Percentiles rank a stretch among this genome's conserved stretches.
phyloP scores from a whole-genome alignment of 2,888 invertebrate genomes.

The Argyresthia goedartella region DNA sequence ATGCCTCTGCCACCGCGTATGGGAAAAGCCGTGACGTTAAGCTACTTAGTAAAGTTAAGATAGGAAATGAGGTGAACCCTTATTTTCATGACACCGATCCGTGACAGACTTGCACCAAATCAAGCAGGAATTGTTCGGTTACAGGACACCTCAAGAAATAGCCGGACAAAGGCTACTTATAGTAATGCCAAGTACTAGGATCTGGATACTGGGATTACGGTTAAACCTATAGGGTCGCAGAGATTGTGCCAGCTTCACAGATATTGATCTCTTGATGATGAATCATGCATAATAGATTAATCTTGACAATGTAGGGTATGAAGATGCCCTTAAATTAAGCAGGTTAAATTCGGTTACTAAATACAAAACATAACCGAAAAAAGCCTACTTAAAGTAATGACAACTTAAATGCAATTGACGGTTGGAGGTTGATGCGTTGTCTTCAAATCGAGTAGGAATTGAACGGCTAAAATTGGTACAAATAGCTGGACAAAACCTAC shows the following conservation, averaged over 20 bases:
- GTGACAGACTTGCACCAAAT: background rate
- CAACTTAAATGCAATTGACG: background rate
- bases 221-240: too few species aligned
- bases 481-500: slow-evolving; percentile 20
- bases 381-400: slow-evolving; percentile 17
- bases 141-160: slow-evolving; percentile 7
- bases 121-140: slow-evolving; percentile 6
- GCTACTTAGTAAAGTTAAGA: background rate
- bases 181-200: background rate
- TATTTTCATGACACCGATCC: background rate
- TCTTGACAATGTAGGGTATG: too few species aligned
- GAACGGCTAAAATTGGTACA: slow-evolving; percentile 11
- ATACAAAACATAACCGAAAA: slow-evolving; percentile 14
- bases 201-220: background rate
- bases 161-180: slow-evolving; percentile 17
- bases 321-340: slow-evolving; percentile 18
- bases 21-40: background rate
- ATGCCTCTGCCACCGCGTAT: background rate
- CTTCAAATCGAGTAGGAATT: slow-evolving; percentile 14
- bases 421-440: slow-evolving; percentile 4
- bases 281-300: too few species aligned
- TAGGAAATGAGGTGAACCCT: background rate
- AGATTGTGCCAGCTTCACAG: background rate
- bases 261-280: too few species aligned
- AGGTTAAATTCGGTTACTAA: slow-evolving; percentile 20